Conservation (phyloP, 2,113 vertebrate genomes). For the Cygnus buccinator region DNA sequence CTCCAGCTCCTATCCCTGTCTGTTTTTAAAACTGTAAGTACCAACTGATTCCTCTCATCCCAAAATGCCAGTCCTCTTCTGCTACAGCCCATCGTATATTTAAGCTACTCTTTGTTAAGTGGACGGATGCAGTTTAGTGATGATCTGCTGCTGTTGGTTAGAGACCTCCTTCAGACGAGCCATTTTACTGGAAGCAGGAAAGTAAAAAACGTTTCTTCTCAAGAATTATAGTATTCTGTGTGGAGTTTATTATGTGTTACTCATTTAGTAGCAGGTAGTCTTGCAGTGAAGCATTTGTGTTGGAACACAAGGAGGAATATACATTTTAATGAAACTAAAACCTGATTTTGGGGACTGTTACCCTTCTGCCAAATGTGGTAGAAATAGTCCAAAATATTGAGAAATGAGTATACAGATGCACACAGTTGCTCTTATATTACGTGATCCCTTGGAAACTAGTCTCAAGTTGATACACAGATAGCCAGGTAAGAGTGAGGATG, state of each 20-base stretch:
- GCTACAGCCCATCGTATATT: background rate
- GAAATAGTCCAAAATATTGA: background rate
- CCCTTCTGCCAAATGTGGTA: background rate
- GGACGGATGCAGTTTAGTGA: background rate
- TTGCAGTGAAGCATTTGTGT: background rate
- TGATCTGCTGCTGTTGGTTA: background rate
- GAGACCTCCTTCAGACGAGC: background rate
- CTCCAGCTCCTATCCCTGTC: background rate
- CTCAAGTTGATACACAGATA: background rate
- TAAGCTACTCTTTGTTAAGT: background rate
- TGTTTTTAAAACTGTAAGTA: background rate
- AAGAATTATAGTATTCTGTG: background rate
- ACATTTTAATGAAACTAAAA: background rate
- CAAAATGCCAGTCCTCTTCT: background rate
- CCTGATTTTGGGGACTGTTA: background rate
- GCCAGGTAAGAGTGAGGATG: background rate
- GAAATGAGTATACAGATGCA: background rate
- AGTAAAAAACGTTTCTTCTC: background rate
- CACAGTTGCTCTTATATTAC: background rate
- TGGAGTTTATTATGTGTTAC: background rate
- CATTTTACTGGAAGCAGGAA: background rate
- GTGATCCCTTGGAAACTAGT: background rate
- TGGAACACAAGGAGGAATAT: background rate
- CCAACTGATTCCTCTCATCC: background rate
- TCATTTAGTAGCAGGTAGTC: background rate